A percentile compares a stretch with the other conserved stretches of the same genome.
These are phyloP conservation scores for Loris lydekkerianus DNA, from an alignment of 2,797 vertebrate species.

Conservation along the genomic window DNA sequence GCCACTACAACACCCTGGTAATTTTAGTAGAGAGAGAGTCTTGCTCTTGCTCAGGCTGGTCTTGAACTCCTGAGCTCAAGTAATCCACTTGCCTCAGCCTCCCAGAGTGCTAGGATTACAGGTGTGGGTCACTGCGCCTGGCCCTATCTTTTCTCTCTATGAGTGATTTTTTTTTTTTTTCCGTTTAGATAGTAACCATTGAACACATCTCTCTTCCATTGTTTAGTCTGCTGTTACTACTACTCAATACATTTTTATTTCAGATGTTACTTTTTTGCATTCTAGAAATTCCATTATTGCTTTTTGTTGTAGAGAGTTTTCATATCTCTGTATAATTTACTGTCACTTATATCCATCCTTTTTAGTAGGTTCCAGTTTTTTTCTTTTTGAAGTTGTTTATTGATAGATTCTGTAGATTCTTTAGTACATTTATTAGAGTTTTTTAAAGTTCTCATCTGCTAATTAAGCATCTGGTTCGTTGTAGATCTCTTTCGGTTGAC, in stretches of 20 bases:
- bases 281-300: not conserved
- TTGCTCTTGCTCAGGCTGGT: too few species aligned
- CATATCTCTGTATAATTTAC: not conserved
- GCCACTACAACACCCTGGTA: too few species aligned
- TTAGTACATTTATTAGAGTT: not conserved
- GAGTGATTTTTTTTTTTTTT: conserved; percentile 2
- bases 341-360: not conserved
- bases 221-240: not conserved
- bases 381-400: too few species aligned
- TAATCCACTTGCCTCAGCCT: too few species aligned
- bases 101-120: not conserved
- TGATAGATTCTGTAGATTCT: not conserved
- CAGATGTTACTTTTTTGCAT: conserved; percentile 38
- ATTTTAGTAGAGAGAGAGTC: too few species aligned
- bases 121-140: not conserved
- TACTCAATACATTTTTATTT: conserved; percentile 1
- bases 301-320: conserved; percentile 3
- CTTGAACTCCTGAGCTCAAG: too few species aligned
- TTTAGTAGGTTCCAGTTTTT: not conserved
- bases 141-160: not conserved
- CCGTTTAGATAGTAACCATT: not conserved
- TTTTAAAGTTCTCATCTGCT: not conserved
- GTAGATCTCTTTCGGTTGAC: not conserved
- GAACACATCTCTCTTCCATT: not conserved
- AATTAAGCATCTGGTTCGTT: not conserved